Conservation (phyloP, 1,140 invertebrate species). For the Pachypsylla venusta region DNA sequence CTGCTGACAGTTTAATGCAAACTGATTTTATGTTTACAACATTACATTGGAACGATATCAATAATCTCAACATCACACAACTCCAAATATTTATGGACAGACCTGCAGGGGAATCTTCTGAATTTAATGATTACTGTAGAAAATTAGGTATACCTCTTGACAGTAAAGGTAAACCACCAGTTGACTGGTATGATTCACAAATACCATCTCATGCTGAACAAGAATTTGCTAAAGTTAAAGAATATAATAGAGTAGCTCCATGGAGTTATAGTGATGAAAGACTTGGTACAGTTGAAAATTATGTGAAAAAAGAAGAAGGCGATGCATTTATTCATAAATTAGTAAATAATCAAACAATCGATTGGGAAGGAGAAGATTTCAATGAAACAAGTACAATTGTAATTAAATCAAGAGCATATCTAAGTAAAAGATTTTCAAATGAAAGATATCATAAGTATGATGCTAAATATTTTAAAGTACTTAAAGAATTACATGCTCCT, state of each 20-base stretch:
- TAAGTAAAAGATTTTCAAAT: neutral
- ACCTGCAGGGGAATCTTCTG: neutral
- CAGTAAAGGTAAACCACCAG: neutral
- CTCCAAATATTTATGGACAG: conserved; percentile 1
- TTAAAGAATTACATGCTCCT: neutral
- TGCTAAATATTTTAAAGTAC: neutral
- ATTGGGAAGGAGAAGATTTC: neutral
- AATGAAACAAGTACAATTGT: conserved; percentile 4
- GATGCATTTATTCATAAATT: neutral
- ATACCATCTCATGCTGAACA: neutral
- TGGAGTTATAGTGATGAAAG: neutral
- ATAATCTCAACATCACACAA: neutral
- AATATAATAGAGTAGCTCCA: neutral
- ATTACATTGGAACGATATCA: conserved; percentile 1
- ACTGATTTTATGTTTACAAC: conserved; percentile 4
- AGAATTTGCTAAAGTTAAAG: neutral
- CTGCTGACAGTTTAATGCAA: neutral
- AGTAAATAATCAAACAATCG: neutral
- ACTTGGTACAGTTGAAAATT: neutral
- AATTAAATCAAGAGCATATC: conserved; percentile 1
- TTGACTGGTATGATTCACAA: neutral
- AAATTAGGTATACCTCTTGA: neutral
- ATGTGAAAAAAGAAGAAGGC: neutral
- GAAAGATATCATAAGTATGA: conserved; percentile 3
- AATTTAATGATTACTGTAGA: conserved; percentile 8